These are phyloP conservation scores for Pelosia muscerda DNA, from an alignment of 2,888 invertebrate species.

Conservation along the genomic window DNA sequence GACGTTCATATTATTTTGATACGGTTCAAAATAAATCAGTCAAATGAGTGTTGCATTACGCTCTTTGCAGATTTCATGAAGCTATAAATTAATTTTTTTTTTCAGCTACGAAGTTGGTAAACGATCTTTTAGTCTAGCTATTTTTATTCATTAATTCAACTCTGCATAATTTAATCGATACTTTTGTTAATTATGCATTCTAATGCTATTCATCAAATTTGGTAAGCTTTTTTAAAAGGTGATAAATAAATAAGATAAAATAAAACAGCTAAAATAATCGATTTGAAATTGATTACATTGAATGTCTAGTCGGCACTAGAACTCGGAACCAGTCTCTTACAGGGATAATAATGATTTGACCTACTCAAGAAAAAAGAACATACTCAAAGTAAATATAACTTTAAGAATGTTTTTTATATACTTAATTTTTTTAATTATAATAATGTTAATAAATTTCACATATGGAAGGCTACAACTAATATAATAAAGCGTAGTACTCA, in stretches of 20 bases:
- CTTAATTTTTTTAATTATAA: too few relatives aligned
- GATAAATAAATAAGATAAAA: neutral
- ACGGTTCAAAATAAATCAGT: neutral
- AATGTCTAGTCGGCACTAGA: too few relatives aligned
- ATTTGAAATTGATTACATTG: too few relatives aligned
- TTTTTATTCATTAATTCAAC: neutral
- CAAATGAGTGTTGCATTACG: neutral
- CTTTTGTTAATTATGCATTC: neutral
- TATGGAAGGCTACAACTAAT: neutral
- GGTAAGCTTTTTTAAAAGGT: neutral
- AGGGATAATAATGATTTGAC: too few relatives aligned
- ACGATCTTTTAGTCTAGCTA: neutral
- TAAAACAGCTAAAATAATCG: too few relatives aligned
- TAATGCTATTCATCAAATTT: neutral
- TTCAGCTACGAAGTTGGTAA: neutral
- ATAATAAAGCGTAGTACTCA: neutral
- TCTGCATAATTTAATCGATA: neutral
- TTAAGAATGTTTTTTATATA: too few relatives aligned
- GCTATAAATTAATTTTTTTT: neutral
- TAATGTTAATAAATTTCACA: too few relatives aligned
- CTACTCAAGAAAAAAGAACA: too few relatives aligned
- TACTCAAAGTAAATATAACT: too few relatives aligned
- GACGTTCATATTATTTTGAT: conserved; percentile 10
- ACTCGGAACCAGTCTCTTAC: too few relatives aligned
- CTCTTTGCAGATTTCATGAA: neutral